A percentile compares a stretch with the other conserved stretches of the same genome.
These are phyloP conservation scores for Norana najaformis DNA, from an alignment of 2,888 invertebrate species.

Conservation along the genomic window DNA sequence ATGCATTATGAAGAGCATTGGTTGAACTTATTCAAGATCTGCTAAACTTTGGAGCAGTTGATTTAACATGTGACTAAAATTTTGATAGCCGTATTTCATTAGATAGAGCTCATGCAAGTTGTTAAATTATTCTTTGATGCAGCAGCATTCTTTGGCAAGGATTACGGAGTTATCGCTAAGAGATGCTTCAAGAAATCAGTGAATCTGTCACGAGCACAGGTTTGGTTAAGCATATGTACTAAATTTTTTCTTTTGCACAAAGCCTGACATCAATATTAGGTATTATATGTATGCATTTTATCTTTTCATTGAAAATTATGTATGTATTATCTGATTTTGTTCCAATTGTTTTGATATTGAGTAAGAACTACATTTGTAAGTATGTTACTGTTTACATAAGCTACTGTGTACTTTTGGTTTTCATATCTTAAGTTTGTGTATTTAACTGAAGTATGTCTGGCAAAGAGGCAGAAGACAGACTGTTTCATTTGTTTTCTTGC, in stretches of 20 bases:
- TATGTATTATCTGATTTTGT: neutral
- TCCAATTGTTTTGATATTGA: conserved; percentile 3
- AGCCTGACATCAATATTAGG: neutral
- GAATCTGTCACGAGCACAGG: neutral
- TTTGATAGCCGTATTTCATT: too few species aligned
- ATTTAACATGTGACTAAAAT: too few species aligned
- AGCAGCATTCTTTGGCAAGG: neutral
- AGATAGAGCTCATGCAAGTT: too few species aligned
- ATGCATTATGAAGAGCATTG: too few species aligned
- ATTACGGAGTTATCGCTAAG: neutral
- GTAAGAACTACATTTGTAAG: neutral
- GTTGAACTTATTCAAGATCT: too few species aligned
- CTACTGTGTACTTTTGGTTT: neutral
- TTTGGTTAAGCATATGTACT: neutral
- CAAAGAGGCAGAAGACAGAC: too few species aligned
- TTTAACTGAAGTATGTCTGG: neutral
- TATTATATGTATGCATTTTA: neutral
- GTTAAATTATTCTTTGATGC: too few species aligned
- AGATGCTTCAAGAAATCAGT: neutral
- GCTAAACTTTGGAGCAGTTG: too few species aligned
- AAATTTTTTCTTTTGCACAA: neutral
- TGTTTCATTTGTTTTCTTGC: too few species aligned
- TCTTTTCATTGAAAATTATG: neutral
- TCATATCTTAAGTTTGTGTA: neutral
- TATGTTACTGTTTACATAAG: neutral